Evolutionary conservation across 2,888 invertebrate genomes (phyloP), one percentile per base, ranked within the genome.

Genomic region (Steromphala cineraria): DNA sequence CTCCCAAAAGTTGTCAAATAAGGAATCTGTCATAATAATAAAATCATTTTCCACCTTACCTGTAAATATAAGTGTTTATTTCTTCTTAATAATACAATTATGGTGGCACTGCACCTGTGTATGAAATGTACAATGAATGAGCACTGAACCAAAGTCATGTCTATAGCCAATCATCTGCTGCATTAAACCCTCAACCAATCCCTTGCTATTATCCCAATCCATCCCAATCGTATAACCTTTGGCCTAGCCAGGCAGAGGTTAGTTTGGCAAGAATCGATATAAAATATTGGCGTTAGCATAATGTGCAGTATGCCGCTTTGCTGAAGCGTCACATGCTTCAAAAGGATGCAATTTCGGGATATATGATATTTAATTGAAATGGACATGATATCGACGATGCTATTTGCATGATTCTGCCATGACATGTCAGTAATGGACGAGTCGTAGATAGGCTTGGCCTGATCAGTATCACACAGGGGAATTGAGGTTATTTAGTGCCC

Each of bases 291-390:
- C 8, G 17, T 62, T 24, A 62, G 28, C 62, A 62, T 62, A 62
- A 62, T 62, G 28, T 62, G 24, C 28, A 62, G 28, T 62, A 28
- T 28, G 28, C 24, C 28, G 24, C 62, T n/a, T 28, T 24, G 24
- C 24, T 28, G 28, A 28, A 24, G 28, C 28, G 17, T 62, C 24
- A 28, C 62, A 28, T 28, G 4, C 15, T 62, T 62, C 56, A 56
- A 19, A 24, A 56, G 56, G 4, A 56, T 56, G 56, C 62, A 21
- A 62, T 28, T 62, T 21, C 15, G 62, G 24, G 15, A 62, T 36
- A 24, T 62, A 62, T 62, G 62, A 62, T 62, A 62, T 62, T 62
- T 62, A 62, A 62, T 24, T 62, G 62, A 62, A 62, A 62, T 62
- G 10, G 62, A 62, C 62, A 62, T 62, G 62, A 62, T 62, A 62